Conservation (phyloP, 2,113 vertebrate species). For the Gracilinanus agilis region DNA sequence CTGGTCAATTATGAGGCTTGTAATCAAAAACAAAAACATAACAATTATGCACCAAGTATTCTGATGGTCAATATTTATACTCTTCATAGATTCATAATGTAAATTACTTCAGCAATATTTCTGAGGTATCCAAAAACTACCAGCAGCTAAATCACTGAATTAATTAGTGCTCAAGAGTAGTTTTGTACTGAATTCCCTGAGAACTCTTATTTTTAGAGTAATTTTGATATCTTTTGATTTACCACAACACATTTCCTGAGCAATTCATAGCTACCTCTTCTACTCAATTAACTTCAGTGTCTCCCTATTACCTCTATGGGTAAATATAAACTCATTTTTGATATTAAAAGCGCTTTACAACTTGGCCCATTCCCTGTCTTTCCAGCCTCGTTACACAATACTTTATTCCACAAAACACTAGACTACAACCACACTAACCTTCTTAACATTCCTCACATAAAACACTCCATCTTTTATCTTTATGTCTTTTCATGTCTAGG, state of each 20-base stretch:
- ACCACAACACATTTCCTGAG: not conserved
- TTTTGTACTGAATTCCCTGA: not conserved
- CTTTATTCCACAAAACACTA: not conserved
- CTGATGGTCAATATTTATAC: not conserved
- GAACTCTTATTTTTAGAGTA: not conserved
- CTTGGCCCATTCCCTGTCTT: not conserved
- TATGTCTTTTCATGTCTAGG: not conserved
- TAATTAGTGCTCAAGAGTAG: not conserved
- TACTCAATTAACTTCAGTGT: too few relatives aligned
- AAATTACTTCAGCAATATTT: not conserved
- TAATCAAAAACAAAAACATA: not conserved
- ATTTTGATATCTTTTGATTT: not conserved
- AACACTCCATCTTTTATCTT: not conserved
- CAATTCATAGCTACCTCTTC: not conserved
- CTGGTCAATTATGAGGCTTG: not conserved
- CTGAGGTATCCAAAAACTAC: not conserved
- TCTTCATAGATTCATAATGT: not conserved
- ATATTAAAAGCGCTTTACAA: not conserved
- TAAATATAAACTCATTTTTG: not conserved
- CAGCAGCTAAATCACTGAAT: not conserved
- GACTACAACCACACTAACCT: not conserved
- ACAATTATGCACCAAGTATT: not conserved
- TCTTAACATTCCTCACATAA: not conserved
- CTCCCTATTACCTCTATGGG: not conserved
- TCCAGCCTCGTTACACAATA: not conserved